Evolutionary conservation across 2,797 vertebrate species (phyloP).

Genomic region (Mormyrops attenuatus): DNA sequence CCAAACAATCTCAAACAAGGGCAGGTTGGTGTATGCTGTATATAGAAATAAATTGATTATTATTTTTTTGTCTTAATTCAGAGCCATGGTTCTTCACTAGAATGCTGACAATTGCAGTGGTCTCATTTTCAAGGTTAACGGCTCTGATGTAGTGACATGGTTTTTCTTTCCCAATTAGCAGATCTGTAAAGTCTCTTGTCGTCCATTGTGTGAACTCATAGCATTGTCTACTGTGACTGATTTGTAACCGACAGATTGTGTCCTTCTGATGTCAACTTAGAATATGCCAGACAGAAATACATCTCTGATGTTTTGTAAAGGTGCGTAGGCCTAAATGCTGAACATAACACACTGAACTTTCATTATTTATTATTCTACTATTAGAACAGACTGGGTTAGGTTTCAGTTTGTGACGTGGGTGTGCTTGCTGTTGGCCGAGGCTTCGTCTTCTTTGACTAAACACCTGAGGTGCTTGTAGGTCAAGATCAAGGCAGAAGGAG

Average conservation of each 20-base stretch:
- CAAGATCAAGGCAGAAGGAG: background rate
- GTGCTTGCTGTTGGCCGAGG: background rate
- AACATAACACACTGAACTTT: background rate
- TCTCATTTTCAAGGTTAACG: background rate
- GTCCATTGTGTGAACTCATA: background rate
- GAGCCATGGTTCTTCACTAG: background rate
- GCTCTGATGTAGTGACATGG: background rate
- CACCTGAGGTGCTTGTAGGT: background rate
- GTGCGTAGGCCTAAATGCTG: background rate
- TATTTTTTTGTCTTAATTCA: background rate
- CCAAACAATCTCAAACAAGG: background rate
- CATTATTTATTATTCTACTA: background rate
- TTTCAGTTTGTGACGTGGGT: background rate
- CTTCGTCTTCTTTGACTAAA: background rate
- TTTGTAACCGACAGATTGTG: background rate
- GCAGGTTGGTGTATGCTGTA: background rate
- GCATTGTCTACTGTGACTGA: background rate
- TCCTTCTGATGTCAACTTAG: background rate
- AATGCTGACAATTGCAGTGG: background rate
- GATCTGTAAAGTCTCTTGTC: background rate
- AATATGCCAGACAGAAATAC: background rate
- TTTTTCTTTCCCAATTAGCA: background rate
- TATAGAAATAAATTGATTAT: background rate
- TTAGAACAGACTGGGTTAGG: background rate
- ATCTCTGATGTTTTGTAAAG: background rate